Percentiles rank a stretch among this genome's conserved stretches.
These are phyloP conservation scores for Lates japonicus DNA, from an alignment of 2,797 vertebrate genomes.

Conservation along the genomic window DNA sequence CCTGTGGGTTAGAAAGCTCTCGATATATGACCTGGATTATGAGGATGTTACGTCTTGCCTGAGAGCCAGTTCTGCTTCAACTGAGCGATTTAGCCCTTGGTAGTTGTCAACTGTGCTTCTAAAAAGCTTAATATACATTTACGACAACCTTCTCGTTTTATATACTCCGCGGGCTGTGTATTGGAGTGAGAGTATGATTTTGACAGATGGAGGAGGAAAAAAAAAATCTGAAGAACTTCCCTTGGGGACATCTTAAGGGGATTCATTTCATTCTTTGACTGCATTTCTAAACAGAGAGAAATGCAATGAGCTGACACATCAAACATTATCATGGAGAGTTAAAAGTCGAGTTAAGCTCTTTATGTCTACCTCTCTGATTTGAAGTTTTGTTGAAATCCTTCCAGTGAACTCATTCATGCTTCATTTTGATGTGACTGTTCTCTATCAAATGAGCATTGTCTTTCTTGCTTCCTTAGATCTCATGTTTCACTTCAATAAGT, in stretches of 20 bases:
- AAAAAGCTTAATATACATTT: conserved; percentile 83
- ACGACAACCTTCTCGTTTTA: conserved; percentile 75
- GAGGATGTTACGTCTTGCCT: conserved; percentile 60
- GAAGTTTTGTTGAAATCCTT: conserved; percentile 56
- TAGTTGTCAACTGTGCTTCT: conserved; percentile 77
- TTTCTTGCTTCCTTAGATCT: conserved; percentile 24
- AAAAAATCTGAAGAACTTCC: conserved; percentile 71
- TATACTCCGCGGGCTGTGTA: conserved; percentile 77
- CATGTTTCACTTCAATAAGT: conserved; percentile 33
- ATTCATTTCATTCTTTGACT: conserved; percentile 77
- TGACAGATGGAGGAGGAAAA: conserved; percentile 82
- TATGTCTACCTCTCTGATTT: conserved; percentile 56
- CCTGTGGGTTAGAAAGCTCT: conserved; percentile 46
- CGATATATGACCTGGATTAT: conserved; percentile 70
- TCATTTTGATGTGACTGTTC: conserved; percentile 46
- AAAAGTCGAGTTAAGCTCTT: conserved; percentile 73
- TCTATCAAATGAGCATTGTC: conserved; percentile 45
- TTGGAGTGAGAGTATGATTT: conserved; percentile 79
- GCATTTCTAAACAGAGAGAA: conserved; percentile 71
- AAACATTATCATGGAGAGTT: conserved; percentile 68
- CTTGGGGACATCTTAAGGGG: conserved; percentile 77
- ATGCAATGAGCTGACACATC: conserved; percentile 70
- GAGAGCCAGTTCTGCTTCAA: conserved; percentile 77
- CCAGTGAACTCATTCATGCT: conserved; percentile 53
- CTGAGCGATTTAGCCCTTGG: conserved; percentile 80